Percentiles rank a stretch among this genome's conserved stretches.
phyloP scores from a whole-genome alignment of 2,888 invertebrate species.

The Eurytoma californica region DNA sequence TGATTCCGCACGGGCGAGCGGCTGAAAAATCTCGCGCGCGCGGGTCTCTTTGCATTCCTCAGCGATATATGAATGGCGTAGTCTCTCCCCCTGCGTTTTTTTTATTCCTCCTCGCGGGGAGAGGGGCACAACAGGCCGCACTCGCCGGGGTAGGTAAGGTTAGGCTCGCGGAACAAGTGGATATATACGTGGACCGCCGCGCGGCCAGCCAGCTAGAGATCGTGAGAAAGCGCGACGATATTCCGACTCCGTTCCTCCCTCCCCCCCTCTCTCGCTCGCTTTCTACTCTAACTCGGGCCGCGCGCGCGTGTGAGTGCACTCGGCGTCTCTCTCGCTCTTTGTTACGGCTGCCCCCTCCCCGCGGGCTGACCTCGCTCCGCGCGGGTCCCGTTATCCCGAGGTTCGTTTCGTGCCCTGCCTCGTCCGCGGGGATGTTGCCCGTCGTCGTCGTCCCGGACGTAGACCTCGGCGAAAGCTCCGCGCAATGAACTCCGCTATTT shows the following conservation, averaged over 20 bases:
- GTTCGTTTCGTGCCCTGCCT: constrained; percentile 59
- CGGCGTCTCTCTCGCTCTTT: constrained; percentile 10
- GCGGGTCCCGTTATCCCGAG: constrained; percentile 60
- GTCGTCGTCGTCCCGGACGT: constrained; percentile 10
- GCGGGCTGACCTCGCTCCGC: constrained; percentile 57
- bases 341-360: constrained; percentile 6
- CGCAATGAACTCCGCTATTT: constrained; percentile 40
- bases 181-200: constrained; percentile 18
- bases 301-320: neutral
- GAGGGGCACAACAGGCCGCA: neutral
- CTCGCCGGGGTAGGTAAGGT: constrained; percentile 22
- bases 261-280: constrained; percentile 28
- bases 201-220: constrained; percentile 37
- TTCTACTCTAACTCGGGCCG: constrained; percentile 8
- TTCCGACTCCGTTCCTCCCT: constrained; percentile 3
- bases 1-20: neutral
- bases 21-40: too few relatives aligned
- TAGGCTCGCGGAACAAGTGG: constrained; percentile 43
- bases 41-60: constrained; percentile 28
- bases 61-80: constrained; percentile 11
- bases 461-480: constrained; percentile 49
- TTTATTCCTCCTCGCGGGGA: neutral
- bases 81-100: neutral
- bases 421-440: constrained; percentile 51
- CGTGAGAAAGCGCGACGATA: constrained; percentile 55